Percentiles rank a stretch among this genome's conserved stretches.
These are phyloP conservation scores for Brotogeris chrysoptera DNA, from an alignment of 2,797 vertebrate species.

Conservation along the genomic window DNA sequence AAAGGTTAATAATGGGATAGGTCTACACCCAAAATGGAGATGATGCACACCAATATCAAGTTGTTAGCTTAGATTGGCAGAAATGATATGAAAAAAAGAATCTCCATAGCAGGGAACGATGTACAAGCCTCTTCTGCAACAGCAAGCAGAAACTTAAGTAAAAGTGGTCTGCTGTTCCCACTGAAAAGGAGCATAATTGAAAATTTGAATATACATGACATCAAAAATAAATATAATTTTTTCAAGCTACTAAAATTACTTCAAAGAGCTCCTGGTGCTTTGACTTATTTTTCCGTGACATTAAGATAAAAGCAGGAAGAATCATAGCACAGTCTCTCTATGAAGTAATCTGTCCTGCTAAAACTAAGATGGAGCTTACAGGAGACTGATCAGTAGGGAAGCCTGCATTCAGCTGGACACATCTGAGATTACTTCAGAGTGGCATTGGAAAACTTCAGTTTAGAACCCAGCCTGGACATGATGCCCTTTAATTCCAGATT, in stretches of 20 bases:
- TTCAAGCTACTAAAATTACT: neutral
- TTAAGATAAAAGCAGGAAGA: constrained; percentile 12
- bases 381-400: neutral
- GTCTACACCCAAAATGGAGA: neutral
- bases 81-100: neutral
- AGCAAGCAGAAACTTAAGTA: neutral
- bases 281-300: neutral
- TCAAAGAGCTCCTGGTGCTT: neutral
- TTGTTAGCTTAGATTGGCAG: neutral
- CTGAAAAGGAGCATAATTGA: neutral
- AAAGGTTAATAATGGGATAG: neutral
- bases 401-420: neutral
- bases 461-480: neutral
- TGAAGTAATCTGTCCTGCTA: neutral
- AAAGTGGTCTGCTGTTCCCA: neutral
- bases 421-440: neutral
- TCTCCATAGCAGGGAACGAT: neutral
- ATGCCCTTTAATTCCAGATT: neutral
- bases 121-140: neutral
- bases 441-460: neutral
- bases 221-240: neutral
- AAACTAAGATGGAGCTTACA: neutral
- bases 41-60: fast-evolving
- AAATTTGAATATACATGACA: neutral
- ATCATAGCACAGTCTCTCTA: neutral